phyloP scores from a whole-genome alignment of 2,888 invertebrate genomes.

The Macaria liturata region DNA sequence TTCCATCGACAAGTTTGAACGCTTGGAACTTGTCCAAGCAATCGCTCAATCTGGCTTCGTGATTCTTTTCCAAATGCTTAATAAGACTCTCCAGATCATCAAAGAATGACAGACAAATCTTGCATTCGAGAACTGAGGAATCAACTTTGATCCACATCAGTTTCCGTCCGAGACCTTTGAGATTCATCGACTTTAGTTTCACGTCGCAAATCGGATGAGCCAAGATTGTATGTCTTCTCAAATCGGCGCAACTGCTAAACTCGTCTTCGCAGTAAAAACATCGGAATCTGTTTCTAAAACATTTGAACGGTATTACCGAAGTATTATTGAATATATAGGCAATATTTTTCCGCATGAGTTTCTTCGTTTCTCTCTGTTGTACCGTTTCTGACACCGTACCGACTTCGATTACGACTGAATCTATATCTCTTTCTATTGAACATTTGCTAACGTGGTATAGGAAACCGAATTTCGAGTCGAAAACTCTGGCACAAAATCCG shows the following conservation, averaged over 20 bases:
- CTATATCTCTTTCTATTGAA: neutral
- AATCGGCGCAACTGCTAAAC: slow-evolving; percentile 56
- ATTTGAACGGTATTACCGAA: slow-evolving; percentile 67
- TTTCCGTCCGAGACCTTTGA: slow-evolving; percentile 55
- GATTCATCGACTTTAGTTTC: slow-evolving; percentile 55
- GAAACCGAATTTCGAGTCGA: slow-evolving; percentile 59
- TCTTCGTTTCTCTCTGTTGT: slow-evolving; percentile 47
- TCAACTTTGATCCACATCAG: slow-evolving; percentile 66
- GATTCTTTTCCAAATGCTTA: slow-evolving; percentile 30
- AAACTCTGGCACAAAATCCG: slow-evolving; percentile 56
- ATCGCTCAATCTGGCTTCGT: slow-evolving; percentile 27
- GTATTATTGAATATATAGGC: slow-evolving; percentile 66
- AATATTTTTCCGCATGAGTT: slow-evolving; percentile 39
- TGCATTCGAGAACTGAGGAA: slow-evolving; percentile 27
- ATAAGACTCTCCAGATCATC: slow-evolving; percentile 24
- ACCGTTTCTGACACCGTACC: slow-evolving; percentile 34
- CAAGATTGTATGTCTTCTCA: slow-evolving; percentile 57
- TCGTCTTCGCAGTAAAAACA: slow-evolving; percentile 72
- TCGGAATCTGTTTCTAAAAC: slow-evolving; percentile 60
- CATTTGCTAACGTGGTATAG: slow-evolving; percentile 61
- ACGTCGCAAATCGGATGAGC: slow-evolving; percentile 65
- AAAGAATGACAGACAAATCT: slow-evolving; percentile 20
- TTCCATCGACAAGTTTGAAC: slow-evolving; percentile 26
- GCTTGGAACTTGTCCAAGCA: slow-evolving; percentile 18
- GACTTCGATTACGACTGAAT: neutral